Percentiles rank a stretch among this genome's conserved stretches.
Evolutionary conservation across 2,797 vertebrate species (phyloP).

Genomic region (Pipistrellus nathusii): DNA sequence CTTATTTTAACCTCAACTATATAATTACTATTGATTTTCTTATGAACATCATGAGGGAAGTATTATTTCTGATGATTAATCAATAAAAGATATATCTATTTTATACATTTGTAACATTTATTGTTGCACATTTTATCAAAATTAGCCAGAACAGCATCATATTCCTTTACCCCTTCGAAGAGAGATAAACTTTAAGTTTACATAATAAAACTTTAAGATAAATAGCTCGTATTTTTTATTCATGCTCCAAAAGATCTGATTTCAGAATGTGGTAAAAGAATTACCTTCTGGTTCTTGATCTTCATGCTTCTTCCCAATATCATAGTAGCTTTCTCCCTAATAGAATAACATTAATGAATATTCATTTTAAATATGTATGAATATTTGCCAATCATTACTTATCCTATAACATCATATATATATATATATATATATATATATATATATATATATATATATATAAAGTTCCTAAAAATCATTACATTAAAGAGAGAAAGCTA

Average conservation of each 20-base stretch:
- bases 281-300: background rate
- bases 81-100: background rate
- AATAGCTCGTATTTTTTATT: background rate
- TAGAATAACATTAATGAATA: background rate
- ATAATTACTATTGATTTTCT: background rate
- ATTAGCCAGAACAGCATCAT: background rate
- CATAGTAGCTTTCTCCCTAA: background rate
- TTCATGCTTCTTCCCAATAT: background rate
- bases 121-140: background rate
- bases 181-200: background rate
- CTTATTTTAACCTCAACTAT: background rate
- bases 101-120: background rate
- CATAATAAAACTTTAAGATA: background rate
- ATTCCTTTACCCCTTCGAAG: background rate
- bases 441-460: background rate
- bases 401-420: background rate
- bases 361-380: background rate
- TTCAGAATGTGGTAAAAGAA: background rate
- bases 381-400: background rate
- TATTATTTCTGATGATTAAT: background rate
- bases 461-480: background rate
- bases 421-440: no score
- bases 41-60: background rate
- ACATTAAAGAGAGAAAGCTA: background rate
- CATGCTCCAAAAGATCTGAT: background rate